Base-by-base conservation (phyloP, 2,888 invertebrate species). In the Choristoneura rosaceana region DNA sequence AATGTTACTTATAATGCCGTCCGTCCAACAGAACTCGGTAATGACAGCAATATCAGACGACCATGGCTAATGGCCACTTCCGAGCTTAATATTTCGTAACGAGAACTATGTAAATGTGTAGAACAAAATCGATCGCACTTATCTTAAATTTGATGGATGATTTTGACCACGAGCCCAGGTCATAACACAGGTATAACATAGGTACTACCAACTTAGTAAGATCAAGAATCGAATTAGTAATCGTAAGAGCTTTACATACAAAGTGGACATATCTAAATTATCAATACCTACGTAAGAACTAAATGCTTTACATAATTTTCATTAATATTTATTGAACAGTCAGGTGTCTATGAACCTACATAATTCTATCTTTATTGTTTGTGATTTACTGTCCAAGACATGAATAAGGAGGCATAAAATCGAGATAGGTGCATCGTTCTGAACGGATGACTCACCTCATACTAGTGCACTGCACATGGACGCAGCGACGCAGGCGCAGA, bases 361-460 rank as follows among this genome's bases (percentile, higher is more conserved):
- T 50, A 17, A 52, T 8, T 55, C 8, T 12, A 17, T 55, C 12
- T 25, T 55, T 7, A 12, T 55, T 55, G 55, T 55, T 55, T 55
- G 25, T 55, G 25, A 55, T 25, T 25, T 55, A 55, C 55, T 55
- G 12, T 55, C 55, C 55, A 25, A 17, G 12, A 25, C 25, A 25
- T 55, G 55, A 25, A 55, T 55, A 55, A 55, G 25, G 10, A 55
- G 55, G 25, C 58, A 63, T 68, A 63, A 63, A 68, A 45, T 47
- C 33, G 41, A n/a, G 65, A 66, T 61, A 47, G 38, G 38, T 38
- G 7, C 50, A 50, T 67, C 58, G 33, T 64, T 34, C 63, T 63
- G 58, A 64, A 25, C 52, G 17, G 82, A 82, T 93, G 91, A 92
- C 91, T 93, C 91, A 93, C 93, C 93, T 92, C 89, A 88, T 87